A percentile compares a stretch with the other conserved stretches of the same genome.
Conservation (phyloP, 1,140 invertebrate species). For the Bombus pascuorum region DNA sequence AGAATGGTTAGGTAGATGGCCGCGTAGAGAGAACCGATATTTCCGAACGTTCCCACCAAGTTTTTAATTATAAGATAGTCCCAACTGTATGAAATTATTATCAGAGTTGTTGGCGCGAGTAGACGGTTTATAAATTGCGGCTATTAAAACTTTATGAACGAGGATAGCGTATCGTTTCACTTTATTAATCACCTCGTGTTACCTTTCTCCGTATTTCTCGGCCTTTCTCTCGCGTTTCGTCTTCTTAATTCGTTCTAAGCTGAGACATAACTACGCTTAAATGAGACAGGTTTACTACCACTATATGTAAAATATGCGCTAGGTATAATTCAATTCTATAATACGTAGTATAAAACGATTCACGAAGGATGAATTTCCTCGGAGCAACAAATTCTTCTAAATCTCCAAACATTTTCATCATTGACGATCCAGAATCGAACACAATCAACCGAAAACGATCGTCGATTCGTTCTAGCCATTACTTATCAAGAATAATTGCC, state of each 20-base stretch:
- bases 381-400: too few species aligned
- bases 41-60: not conserved
- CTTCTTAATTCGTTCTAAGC: not conserved
- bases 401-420: too few species aligned
- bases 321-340: too few species aligned
- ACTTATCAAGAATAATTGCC: not conserved
- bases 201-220: not conserved
- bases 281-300: too few species aligned
- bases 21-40: not conserved
- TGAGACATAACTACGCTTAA: too few species aligned
- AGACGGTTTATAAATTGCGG: not conserved
- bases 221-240: not conserved
- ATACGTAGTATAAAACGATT: too few species aligned
- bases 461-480: too few species aligned
- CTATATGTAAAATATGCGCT: too few species aligned
- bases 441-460: too few species aligned
- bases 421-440: not conserved
- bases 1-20: not conserved
- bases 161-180: not conserved
- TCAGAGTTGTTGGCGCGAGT: not conserved
- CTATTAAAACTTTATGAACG: not conserved
- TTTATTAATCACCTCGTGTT: not conserved
- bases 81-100: not conserved
- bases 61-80: not conserved
- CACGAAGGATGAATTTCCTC: too few species aligned